Percentiles rank a stretch among this genome's conserved stretches.
Evolutionary conservation across 2,113 vertebrate species (phyloP).

Genomic region (Arvicanthis niloticus): DNA sequence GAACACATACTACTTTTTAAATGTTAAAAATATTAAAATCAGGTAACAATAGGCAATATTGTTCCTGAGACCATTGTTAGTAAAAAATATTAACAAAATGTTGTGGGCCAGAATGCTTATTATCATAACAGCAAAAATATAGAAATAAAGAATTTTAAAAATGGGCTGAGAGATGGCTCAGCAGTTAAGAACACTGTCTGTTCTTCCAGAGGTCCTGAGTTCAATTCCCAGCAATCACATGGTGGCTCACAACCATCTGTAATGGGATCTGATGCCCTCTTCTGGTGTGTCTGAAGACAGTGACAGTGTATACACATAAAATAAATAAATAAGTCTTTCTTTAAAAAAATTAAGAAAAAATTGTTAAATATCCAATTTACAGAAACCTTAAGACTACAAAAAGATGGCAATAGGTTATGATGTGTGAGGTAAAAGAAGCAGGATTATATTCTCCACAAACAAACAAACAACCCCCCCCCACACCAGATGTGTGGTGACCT

Average conservation of each 20-base stretch:
- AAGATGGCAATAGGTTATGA: not conserved
- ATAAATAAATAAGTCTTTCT: not conserved
- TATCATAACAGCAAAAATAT: not conserved
- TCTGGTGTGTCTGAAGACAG: too few relatives aligned
- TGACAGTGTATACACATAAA: too few relatives aligned
- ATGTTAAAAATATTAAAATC: constrained; percentile 20
- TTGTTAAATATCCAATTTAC: not conserved
- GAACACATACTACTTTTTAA: not conserved
- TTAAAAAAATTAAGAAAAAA: not conserved
- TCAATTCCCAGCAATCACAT: too few relatives aligned
- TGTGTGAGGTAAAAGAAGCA: not conserved
- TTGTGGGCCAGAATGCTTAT: not conserved
- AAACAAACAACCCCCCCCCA: not conserved
- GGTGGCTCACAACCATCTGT: too few relatives aligned
- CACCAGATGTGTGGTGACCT: not conserved
- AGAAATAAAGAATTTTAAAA: not conserved
- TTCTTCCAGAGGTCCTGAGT: too few relatives aligned
- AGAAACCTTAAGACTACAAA: not conserved
- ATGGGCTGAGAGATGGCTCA: too few relatives aligned
- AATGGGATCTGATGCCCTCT: too few relatives aligned
- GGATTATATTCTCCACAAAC: not conserved
- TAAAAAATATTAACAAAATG: constrained; percentile 34
- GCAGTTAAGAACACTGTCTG: too few relatives aligned
- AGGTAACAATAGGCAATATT: not conserved
- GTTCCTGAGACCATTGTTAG: not conserved